Conservation (phyloP, 30 jellyfish, hydroid and myxozoan species). For the Mastigias papua region DNA sequence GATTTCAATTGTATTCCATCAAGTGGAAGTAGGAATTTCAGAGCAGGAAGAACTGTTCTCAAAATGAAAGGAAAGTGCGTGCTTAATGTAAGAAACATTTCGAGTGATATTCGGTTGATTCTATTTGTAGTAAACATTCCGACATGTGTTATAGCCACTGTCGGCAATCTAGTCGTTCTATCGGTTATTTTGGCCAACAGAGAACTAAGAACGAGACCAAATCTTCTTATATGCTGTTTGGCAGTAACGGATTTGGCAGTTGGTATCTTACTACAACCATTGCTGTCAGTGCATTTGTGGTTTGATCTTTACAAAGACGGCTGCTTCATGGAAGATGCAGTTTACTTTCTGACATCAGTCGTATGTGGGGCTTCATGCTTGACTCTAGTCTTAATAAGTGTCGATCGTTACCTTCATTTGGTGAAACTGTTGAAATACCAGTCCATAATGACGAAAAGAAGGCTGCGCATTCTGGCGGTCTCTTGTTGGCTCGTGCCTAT, state of each 20-base stretch:
- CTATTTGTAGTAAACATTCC: not conserved
- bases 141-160: not conserved
- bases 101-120: not conserved
- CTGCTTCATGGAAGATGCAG: constrained; percentile 18
- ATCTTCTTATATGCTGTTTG: not conserved
- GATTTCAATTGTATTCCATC: not conserved
- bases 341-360: constrained; percentile 6
- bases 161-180: constrained; percentile 12
- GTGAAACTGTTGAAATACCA: constrained; percentile 10
- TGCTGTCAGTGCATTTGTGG: constrained; percentile 8
- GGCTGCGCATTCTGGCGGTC: not conserved
- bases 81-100: not conserved
- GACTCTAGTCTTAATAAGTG: constrained; percentile 31
- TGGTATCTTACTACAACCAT: constrained; percentile 32
- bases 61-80: not conserved
- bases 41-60: not conserved
- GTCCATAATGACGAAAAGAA: constrained; percentile 1
- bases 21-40: not conserved
- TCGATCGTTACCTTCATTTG: constrained; percentile 49
- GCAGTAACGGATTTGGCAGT: constrained; percentile 46
- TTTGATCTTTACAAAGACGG: not conserved
- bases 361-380: constrained; percentile 37
- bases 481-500: constrained; percentile 28
- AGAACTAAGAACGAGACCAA: constrained; percentile 21
- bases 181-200: not conserved